Conservation (phyloP, 2,113 vertebrate species). For the Sterna hirundo region DNA sequence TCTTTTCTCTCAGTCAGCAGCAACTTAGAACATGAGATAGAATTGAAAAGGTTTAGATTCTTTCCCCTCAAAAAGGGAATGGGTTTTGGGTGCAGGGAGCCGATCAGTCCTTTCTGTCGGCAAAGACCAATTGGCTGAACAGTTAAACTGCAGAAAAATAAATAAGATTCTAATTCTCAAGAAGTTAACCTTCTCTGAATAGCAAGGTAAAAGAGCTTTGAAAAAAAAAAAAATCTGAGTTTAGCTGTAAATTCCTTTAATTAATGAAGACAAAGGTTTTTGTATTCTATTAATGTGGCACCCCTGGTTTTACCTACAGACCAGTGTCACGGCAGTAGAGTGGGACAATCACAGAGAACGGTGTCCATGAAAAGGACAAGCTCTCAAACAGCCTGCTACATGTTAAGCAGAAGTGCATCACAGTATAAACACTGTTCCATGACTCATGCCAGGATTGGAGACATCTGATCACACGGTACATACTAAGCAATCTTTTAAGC, state of each 20-base stretch:
- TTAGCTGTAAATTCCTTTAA: background rate
- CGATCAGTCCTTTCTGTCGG: fast-evolving
- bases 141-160: background rate
- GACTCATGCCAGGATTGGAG: background rate
- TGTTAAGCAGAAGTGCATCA: background rate
- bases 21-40: background rate
- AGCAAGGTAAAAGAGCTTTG: background rate
- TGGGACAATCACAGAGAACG: background rate
- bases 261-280: background rate
- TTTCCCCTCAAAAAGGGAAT: background rate
- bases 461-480: background rate
- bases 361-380: background rate
- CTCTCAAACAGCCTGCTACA: background rate
- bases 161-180: background rate
- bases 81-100: background rate
- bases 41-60: background rate
- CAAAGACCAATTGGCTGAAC: background rate
- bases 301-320: background rate
- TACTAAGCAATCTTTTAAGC: background rate
- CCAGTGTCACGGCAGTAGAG: background rate
- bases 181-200: background rate
- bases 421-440: background rate
- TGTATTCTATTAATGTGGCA: background rate
- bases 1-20: background rate
- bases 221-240: background rate